Percentiles rank a stretch among this genome's conserved stretches.
Evolutionary conservation across 2,888 invertebrate genomes (phyloP).

Genomic region (Andrena marginata): DNA sequence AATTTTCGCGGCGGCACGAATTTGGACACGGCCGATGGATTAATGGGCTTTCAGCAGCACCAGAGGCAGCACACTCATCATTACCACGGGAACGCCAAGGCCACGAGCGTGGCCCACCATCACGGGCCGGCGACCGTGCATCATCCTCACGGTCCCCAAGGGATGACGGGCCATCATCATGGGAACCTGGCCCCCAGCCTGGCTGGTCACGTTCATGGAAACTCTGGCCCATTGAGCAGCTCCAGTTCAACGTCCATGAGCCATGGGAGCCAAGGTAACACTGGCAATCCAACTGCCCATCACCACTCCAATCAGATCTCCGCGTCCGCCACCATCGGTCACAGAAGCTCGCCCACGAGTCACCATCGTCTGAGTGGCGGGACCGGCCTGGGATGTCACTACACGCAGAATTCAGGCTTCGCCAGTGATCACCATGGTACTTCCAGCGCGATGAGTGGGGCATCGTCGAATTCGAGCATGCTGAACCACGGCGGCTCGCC

Average conservation of each 20-base stretch:
- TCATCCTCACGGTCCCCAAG: slow-evolving; percentile 64
- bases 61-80: slow-evolving; percentile 74
- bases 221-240: slow-evolving; percentile 37
- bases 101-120: slow-evolving; percentile 65
- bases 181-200: slow-evolving; percentile 59
- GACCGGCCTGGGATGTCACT: slow-evolving; percentile 52
- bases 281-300: slow-evolving; percentile 52
- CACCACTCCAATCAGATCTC: slow-evolving; percentile 60
- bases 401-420: slow-evolving; percentile 58
- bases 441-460: slow-evolving; percentile 74
- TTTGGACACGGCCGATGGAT: slow-evolving; percentile 63
- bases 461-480: slow-evolving; percentile 77
- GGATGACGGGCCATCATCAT: slow-evolving; percentile 68
- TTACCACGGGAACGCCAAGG: slow-evolving; percentile 70
- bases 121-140: slow-evolving; percentile 61
- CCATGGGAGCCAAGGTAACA: slow-evolving; percentile 47
- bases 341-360: slow-evolving; percentile 62
- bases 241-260: slow-evolving; percentile 49
- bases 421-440: slow-evolving; percentile 70
- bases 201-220: slow-evolving; percentile 64
- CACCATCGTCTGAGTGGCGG: slow-evolving; percentile 60
- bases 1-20: slow-evolving; percentile 62
- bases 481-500: slow-evolving; percentile 77
- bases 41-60: slow-evolving; percentile 72
- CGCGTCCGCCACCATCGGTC: slow-evolving; percentile 49